These are phyloP conservation scores for Drosophila paranaensis DNA, from an alignment of 2,888 invertebrate genomes.

Conservation along the genomic window DNA sequence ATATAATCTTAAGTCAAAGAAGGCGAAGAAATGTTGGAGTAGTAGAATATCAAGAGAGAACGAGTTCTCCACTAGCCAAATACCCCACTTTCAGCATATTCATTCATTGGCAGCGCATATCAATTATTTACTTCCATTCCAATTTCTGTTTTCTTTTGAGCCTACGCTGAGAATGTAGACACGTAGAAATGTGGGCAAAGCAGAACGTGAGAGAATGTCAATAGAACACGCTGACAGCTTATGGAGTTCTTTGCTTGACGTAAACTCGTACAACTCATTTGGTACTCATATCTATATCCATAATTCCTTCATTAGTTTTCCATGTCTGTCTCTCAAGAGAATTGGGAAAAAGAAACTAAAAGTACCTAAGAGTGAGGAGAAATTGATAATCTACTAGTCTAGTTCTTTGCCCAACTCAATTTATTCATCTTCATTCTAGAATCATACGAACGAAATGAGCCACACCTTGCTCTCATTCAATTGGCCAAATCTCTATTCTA, in stretches of 20 bases:
- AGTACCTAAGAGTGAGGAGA: too few species aligned
- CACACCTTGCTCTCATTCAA: too few species aligned
- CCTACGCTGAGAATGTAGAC: not conserved
- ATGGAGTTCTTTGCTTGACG: not conserved
- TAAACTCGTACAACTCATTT: not conserved
- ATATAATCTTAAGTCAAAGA: not conserved
- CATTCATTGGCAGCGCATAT: not conserved
- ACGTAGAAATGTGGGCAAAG: not conserved
- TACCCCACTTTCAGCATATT: not conserved
- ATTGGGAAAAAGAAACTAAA: too few species aligned
- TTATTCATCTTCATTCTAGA: too few species aligned
- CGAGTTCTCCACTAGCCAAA: not conserved
- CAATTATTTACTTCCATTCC: not conserved
- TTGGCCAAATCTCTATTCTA: too few species aligned
- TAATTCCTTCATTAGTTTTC: not conserved
- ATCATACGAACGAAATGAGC: too few species aligned
- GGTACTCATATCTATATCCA: not conserved
- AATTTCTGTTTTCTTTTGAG: not conserved
- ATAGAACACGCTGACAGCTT: not conserved
- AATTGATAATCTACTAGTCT: too few species aligned
- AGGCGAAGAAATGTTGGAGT: not conserved
- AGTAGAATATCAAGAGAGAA: not conserved
- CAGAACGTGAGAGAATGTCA: slow-evolving; percentile 5
- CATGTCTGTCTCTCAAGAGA: too few species aligned
- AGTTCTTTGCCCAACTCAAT: too few species aligned